Evolutionary conservation across 2,888 invertebrate species (phyloP).

Genomic region (Melieria omissa): DNA sequence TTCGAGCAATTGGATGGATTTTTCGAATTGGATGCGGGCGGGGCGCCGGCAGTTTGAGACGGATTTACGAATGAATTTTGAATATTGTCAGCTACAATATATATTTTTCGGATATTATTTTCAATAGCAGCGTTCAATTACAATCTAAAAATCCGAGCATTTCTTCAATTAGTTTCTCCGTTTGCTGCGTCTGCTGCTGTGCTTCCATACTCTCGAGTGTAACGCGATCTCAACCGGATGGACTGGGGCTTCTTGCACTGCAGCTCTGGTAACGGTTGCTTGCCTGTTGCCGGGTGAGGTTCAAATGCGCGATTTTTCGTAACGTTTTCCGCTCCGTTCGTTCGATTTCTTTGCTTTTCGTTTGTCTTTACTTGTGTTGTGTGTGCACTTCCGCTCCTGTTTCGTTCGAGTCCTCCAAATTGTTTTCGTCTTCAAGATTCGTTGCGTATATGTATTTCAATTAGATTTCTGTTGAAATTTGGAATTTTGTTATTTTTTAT

Average conservation of each 20-base stretch:
- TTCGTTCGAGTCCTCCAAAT: background rate
- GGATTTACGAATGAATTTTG: too few species aligned
- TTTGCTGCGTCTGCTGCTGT: slow-evolving; percentile 41
- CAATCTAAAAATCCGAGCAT: slow-evolving; percentile 53
- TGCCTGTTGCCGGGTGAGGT: slow-evolving; percentile 22
- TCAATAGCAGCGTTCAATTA: slow-evolving; percentile 36
- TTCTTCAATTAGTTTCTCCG: slow-evolving; percentile 48
- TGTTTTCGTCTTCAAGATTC: background rate
- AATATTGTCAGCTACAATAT: too few species aligned
- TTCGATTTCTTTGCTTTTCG: background rate
- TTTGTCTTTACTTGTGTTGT: background rate
- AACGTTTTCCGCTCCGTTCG: slow-evolving; percentile 7
- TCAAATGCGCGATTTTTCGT: slow-evolving; percentile 14
- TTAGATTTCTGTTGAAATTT: slow-evolving; percentile 37
- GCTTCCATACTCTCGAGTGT: slow-evolving; percentile 12
- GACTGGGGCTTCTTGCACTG: background rate
- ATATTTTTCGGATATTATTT: too few species aligned
- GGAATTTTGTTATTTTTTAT: slow-evolving; percentile 37
- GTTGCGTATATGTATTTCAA: slow-evolving; percentile 24
- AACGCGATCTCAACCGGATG: background rate
- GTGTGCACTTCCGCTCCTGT: slow-evolving; percentile 1
- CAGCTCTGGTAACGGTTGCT: slow-evolving; percentile 20
- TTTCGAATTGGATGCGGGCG: too few species aligned
- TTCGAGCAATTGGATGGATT: too few species aligned
- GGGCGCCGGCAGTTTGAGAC: too few species aligned